phyloP scores from a whole-genome alignment of 2,113 vertebrate genomes.

The Furnarius figulus region DNA sequence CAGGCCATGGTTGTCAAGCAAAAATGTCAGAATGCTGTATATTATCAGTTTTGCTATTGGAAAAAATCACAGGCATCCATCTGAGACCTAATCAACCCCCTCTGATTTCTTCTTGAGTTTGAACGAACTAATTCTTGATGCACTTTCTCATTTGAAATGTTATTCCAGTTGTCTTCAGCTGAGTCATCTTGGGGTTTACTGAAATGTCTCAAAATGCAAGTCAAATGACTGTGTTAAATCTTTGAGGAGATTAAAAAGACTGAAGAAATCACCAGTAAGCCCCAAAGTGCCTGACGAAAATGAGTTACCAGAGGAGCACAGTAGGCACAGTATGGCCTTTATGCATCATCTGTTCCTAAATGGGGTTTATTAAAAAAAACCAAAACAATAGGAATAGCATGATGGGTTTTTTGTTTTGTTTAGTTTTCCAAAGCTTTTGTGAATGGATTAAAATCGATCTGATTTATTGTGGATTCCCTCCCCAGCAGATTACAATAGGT shows the following conservation, averaged over 20 bases:
- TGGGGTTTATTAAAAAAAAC: neutral
- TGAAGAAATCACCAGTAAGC: neutral
- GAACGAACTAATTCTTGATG: neutral
- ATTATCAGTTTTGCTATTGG: neutral
- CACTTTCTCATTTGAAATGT: neutral
- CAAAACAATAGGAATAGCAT: neutral
- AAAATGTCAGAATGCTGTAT: neutral
- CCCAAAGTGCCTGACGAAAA: neutral
- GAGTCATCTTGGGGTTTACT: neutral
- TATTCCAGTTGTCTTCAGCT: neutral
- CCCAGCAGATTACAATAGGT: neutral
- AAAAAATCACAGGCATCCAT: neutral
- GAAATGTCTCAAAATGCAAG: neutral
- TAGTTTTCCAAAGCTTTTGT: neutral
- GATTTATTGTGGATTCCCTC: neutral
- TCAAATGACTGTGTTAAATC: neutral
- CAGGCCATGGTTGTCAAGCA: neutral
- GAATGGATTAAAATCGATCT: neutral
- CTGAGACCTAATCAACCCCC: neutral
- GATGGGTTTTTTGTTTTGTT: neutral
- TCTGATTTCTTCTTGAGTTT: neutral
- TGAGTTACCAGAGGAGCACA: neutral
- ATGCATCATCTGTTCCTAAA: neutral
- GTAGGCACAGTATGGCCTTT: neutral
- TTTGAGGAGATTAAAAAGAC: neutral